These are phyloP conservation scores for Spheniscus mendiculus DNA, from an alignment of 2,113 vertebrate genomes.

Conservation along the genomic window DNA sequence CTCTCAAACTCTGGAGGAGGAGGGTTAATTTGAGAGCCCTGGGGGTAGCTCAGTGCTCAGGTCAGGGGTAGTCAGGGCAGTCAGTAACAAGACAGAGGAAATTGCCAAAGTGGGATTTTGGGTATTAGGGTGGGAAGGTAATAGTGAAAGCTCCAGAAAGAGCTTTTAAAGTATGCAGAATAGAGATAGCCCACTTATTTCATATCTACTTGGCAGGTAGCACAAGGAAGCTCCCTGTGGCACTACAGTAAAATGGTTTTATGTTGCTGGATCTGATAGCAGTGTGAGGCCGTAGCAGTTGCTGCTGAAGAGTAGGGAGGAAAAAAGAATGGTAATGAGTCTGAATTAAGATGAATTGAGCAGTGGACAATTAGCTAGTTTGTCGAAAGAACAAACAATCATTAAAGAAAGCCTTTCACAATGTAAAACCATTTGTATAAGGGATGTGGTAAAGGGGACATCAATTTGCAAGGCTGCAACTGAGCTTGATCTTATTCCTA, in stretches of 20 bases:
- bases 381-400: conserved; percentile 41
- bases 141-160: neutral
- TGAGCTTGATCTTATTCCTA: conserved; percentile 17
- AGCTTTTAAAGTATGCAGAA: neutral
- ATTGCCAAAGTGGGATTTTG: neutral
- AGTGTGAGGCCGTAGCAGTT: neutral
- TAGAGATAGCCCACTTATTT: neutral
- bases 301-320: neutral
- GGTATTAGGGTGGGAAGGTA: neutral
- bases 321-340: conserved; percentile 12
- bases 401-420: conserved; percentile 45
- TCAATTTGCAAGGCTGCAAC: conserved; percentile 9
- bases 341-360: conserved; percentile 48
- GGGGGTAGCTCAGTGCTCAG: neutral
- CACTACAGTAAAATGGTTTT: neutral
- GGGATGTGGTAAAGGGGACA: neutral
- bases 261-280: neutral
- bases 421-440: conserved; percentile 24
- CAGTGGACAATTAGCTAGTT: conserved; percentile 33
- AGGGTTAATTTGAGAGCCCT: neutral
- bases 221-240: neutral
- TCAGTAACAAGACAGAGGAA: neutral
- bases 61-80: neutral
- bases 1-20: neutral
- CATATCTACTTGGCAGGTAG: neutral